Percentiles rank a stretch among this genome's conserved stretches.
phyloP scores from a whole-genome alignment of 2,888 invertebrate genomes.

The Cremastobaeus sp. region DNA sequence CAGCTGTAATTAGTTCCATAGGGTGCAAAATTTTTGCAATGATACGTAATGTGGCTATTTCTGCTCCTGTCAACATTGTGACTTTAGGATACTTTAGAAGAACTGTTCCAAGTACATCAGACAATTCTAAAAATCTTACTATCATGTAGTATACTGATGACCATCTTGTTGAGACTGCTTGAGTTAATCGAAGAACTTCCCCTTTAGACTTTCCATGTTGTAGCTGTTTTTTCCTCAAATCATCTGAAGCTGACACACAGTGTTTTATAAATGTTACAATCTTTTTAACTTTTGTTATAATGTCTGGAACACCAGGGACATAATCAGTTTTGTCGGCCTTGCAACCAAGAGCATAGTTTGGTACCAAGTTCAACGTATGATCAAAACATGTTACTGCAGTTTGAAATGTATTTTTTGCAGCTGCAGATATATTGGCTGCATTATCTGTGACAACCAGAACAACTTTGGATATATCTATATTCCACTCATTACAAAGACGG shows the following conservation, averaged over 20 bases:
- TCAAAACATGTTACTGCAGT: slow-evolving; percentile 56
- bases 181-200: slow-evolving; percentile 44
- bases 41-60: slow-evolving; percentile 65
- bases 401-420: slow-evolving; percentile 12
- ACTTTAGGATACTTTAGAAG: slow-evolving; percentile 70
- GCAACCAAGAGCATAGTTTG: slow-evolving; percentile 38
- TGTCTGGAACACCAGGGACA: slow-evolving; percentile 17
- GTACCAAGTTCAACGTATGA: slow-evolving; percentile 54
- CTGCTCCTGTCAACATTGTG: slow-evolving; percentile 67
- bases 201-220: slow-evolving; percentile 57
- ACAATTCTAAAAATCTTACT: slow-evolving; percentile 66
- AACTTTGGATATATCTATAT: slow-evolving; percentile 32
- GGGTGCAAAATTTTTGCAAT: slow-evolving; percentile 65
- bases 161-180: slow-evolving; percentile 60
- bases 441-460: slow-evolving; percentile 56
- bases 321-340: slow-evolving; percentile 21
- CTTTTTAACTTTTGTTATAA: slow-evolving; percentile 53
- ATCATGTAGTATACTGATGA: slow-evolving; percentile 68
- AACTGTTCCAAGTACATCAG: slow-evolving; percentile 71
- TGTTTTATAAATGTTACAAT: slow-evolving; percentile 56
- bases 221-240: slow-evolving; percentile 52
- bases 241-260: slow-evolving; percentile 57
- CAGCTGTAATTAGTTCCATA: slow-evolving; percentile 66
- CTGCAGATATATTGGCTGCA: slow-evolving; percentile 54
- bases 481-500: slow-evolving; percentile 35